phyloP scores from a whole-genome alignment of 1,140 invertebrate species.

The Drosophila albomicans region DNA sequence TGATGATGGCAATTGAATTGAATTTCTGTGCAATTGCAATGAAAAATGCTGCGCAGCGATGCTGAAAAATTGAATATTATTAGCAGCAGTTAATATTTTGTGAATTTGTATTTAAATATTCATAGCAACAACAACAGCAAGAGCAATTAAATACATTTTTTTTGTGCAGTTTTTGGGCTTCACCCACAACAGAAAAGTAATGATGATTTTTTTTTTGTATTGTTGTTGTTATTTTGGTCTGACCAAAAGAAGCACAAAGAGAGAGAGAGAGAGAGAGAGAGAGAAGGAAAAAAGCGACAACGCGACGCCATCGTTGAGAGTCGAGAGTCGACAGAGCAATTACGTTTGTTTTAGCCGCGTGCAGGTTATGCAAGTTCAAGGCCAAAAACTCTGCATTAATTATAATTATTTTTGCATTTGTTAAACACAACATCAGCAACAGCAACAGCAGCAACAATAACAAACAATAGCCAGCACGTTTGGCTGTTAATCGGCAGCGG shows the following conservation, averaged over 20 bases:
- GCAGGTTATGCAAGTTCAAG: constrained; percentile 80
- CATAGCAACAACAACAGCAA: constrained; percentile 41
- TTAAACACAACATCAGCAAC: constrained; percentile 58
- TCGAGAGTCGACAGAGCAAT: constrained; percentile 51
- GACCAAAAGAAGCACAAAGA: constrained; percentile 25
- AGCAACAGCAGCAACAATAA: constrained; percentile 32
- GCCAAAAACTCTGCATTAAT: constrained; percentile 80
- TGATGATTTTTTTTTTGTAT: constrained; percentile 44
- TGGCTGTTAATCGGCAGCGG: constrained; percentile 66
- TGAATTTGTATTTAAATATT: constrained; percentile 48
- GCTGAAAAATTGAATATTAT: constrained; percentile 57
- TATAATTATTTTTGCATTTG: constrained; percentile 83
- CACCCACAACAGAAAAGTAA: constrained; percentile 51
- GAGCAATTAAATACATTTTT: constrained; percentile 21
- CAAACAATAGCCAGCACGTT: constrained; percentile 48
- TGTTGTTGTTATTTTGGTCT: constrained; percentile 48
- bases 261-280: not conserved
- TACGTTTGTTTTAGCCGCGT: constrained; percentile 58
- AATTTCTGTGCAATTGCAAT: constrained; percentile 54
- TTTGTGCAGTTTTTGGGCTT: constrained; percentile 52
- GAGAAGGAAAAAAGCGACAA: constrained; percentile 6
- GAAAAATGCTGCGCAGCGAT: constrained; percentile 55
- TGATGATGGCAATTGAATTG: constrained; percentile 44
- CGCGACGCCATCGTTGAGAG: constrained; percentile 41
- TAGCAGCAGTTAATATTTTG: constrained; percentile 43